Evolutionary conservation across 1,140 invertebrate genomes (phyloP), one percentile per base, ranked within the genome.

Genomic region (Psix sp.): DNA sequence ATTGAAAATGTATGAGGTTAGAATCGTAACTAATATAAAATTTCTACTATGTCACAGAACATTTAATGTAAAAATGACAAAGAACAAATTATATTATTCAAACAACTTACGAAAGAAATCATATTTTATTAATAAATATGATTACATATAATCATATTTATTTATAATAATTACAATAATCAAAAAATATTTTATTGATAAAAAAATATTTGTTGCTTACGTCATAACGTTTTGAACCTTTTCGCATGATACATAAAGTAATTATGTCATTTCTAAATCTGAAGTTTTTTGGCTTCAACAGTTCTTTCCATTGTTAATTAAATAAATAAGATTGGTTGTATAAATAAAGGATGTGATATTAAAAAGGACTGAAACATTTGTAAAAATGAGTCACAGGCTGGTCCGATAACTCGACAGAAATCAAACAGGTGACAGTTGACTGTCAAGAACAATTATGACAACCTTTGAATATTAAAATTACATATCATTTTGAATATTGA

Each of bases 161-260:
- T 29, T 40, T 29, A 13, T 17, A 38, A 16, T 9, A 16, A 9
- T 16, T 16, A 7, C 10, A 11, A n/a, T 42, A 14, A 14, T n/a
- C 21, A 42, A n/a, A 17, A n/a, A 42, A 21, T 20, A 21, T 43
- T 14, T 21, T 5, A 26, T 26, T 31, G 18, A 9, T 36, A 33
- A 39, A 51, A 29, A 26, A 43, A 31, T 48, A 45, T 40, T 43
- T 16, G 45, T 14, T 43, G 78, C 77, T 84, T 56, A 82, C 81
- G 49, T 81, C 77, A 77, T 81, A 77, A 72, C 77, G 67, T 45
- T 56, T 43, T 13, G 63, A 74, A 39, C 57, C 42, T 78, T 68
- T 82, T 84, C 60, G 82, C 83, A 84, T 84, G 77, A 78, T 84
- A 79, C 45, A 75, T 48, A n/a, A 57, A 38, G 46, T 68, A 21